Evolutionary conservation across 2,797 vertebrate species (phyloP).

Genomic region (Enteromius afrohamiltoni): DNA sequence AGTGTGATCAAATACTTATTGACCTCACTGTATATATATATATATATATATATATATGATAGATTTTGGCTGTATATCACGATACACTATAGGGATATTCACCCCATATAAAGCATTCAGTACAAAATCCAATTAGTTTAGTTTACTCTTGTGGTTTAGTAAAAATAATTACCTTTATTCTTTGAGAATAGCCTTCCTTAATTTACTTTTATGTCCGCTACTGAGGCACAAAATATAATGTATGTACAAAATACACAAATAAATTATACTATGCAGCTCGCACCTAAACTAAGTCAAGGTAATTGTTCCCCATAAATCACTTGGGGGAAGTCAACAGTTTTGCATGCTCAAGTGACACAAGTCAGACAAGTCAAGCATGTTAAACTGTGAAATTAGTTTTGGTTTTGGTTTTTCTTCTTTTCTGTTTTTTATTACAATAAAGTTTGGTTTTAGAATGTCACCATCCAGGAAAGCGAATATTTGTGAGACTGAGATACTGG

Average conservation of each 20-base stretch:
- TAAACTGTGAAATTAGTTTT: conserved; percentile 47
- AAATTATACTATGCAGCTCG: conserved; percentile 37
- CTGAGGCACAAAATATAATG: conserved; percentile 18
- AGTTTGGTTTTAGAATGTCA: background rate
- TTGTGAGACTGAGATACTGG: conserved; percentile 6
- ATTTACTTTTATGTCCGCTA: conserved; percentile 34
- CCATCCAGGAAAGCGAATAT: background rate
- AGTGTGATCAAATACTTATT: too few species aligned
- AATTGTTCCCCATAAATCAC: conserved; percentile 49
- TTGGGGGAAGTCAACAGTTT: conserved; percentile 41
- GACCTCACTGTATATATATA: too few species aligned
- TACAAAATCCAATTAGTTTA: conserved; percentile 13
- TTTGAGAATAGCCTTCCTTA: conserved; percentile 17
- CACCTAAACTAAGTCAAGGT: conserved; percentile 39
- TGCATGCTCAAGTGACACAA: conserved; percentile 39
- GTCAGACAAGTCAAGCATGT: conserved; percentile 33
- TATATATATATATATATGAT: too few species aligned
- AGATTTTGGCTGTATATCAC: background rate
- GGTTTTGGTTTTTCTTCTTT: background rate
- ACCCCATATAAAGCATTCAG: background rate
- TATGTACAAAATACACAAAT: conserved; percentile 41
- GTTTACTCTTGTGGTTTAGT: conserved; percentile 35
- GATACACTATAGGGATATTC: background rate
- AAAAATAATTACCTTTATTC: conserved; percentile 42
- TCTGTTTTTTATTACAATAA: background rate